Percentiles rank a stretch among this genome's conserved stretches.
phyloP scores from a whole-genome alignment of 2,888 invertebrate species.

The Strigamia maritima region DNA sequence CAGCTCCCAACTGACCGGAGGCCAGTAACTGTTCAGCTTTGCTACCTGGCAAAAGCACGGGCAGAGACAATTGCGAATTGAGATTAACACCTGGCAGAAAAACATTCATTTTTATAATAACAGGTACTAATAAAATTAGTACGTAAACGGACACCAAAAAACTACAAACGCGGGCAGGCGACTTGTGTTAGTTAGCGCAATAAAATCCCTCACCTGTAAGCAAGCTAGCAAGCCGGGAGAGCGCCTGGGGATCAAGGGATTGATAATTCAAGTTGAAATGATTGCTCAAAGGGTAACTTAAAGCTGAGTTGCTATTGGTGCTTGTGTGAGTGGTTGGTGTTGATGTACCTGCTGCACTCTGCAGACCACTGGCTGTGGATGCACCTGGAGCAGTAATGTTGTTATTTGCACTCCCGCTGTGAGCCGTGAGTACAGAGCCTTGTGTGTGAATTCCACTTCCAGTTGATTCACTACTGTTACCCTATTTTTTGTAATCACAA shows the following conservation, averaged over 20 bases:
- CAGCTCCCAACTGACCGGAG: slow-evolving; percentile 20
- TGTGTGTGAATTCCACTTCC: slow-evolving; percentile 36
- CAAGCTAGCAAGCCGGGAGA: slow-evolving; percentile 37
- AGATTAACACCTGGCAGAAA: slow-evolving; percentile 21
- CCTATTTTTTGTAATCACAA: slow-evolving; percentile 3
- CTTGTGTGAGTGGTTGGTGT: slow-evolving; percentile 8
- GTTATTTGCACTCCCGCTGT: neutral
- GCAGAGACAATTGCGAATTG: slow-evolving; percentile 45
- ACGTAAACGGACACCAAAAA: neutral
- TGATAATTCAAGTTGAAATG: slow-evolving; percentile 36
- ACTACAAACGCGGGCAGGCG: neutral
- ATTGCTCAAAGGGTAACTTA: slow-evolving; percentile 25
- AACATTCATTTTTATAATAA: neutral
- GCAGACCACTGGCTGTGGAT: slow-evolving; percentile 25
- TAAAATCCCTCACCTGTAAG: slow-evolving; percentile 43
- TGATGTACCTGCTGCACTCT: slow-evolving; percentile 37
- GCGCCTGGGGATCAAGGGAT: slow-evolving; percentile 37
- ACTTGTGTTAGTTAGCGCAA: neutral
- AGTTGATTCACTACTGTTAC: slow-evolving; percentile 39
- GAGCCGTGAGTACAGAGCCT: slow-evolving; percentile 28
- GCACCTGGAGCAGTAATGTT: neutral
- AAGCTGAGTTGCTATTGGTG: slow-evolving; percentile 36
- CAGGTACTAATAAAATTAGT: neutral
- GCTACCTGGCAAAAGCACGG: slow-evolving; percentile 41
- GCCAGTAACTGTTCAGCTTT: slow-evolving; percentile 37